Percentiles rank a stretch among this genome's conserved stretches.
Conservation (phyloP, 2,888 invertebrate species). For the Monoplex corrugatus region DNA sequence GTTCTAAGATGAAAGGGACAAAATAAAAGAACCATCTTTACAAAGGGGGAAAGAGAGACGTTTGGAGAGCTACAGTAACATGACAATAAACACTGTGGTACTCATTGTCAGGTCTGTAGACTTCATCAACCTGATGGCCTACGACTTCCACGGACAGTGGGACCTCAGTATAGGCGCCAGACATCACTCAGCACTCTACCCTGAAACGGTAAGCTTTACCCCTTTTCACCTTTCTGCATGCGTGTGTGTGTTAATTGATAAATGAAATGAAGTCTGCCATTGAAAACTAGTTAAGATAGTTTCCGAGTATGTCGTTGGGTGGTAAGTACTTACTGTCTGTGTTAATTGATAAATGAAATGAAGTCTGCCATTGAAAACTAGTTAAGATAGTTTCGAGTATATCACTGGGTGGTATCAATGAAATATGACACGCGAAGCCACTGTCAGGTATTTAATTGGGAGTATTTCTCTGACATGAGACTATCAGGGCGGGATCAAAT, state of each 20-base stretch:
- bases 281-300: no score
- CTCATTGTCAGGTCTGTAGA: conserved; percentile 47
- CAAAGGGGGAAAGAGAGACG: background rate
- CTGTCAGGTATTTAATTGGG: no score
- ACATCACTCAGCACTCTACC: conserved; percentile 55
- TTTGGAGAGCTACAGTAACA: background rate
- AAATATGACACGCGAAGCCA: no score
- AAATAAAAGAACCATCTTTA: background rate
- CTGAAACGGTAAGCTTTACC: conserved; percentile 53
- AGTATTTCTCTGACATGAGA: no score
- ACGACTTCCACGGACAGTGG: conserved; percentile 59
- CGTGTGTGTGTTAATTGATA: no score
- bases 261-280: no score
- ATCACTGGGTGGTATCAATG: no score
- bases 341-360: no score
- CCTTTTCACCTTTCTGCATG: background rate
- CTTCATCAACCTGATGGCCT: conserved; percentile 53
- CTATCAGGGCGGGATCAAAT: no score
- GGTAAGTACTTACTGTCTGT: no score
- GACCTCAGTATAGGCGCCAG: conserved; percentile 52
- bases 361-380: background rate
- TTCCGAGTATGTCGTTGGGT: no score
- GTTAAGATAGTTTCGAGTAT: no score
- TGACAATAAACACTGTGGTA: background rate
- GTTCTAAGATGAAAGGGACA: background rate